Evolutionary conservation across 2,888 invertebrate genomes (phyloP).

Genomic region (Chrysolina oricalcia): DNA sequence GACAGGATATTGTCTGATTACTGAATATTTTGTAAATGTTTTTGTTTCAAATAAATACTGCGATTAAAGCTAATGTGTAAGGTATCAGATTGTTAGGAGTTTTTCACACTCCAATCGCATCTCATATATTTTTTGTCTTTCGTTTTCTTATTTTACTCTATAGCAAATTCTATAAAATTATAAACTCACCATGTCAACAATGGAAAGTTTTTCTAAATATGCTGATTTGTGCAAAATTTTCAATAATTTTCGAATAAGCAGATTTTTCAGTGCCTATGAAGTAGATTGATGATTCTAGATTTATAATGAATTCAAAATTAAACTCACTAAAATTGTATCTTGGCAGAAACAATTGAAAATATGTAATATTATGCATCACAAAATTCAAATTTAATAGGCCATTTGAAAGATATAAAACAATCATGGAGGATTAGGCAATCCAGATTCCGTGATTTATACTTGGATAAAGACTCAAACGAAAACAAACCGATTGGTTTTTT

Average conservation of each 20-base stretch:
- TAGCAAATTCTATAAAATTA: conserved; percentile 13
- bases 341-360: too few species aligned
- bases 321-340: too few species aligned
- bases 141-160: background rate
- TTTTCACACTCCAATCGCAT: conserved; percentile 1
- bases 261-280: background rate
- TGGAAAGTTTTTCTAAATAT: background rate
- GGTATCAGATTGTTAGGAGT: background rate
- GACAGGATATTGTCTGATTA: too few species aligned
- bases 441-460: too few species aligned
- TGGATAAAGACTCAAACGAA: too few species aligned
- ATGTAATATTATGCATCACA: too few species aligned
- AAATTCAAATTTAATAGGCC: too few species aligned
- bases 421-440: too few species aligned
- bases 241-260: background rate
- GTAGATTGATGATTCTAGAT: background rate
- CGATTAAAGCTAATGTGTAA: background rate
- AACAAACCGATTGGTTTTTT: too few species aligned
- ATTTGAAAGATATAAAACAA: too few species aligned
- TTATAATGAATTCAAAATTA: too few species aligned
- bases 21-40: too few species aligned
- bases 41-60: background rate
- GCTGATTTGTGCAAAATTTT: background rate
- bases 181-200: background rate
- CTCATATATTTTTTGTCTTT: background rate